Base-by-base conservation (phyloP, 2,797 vertebrate genomes). In the Orientallactaga sibirica region DNA sequence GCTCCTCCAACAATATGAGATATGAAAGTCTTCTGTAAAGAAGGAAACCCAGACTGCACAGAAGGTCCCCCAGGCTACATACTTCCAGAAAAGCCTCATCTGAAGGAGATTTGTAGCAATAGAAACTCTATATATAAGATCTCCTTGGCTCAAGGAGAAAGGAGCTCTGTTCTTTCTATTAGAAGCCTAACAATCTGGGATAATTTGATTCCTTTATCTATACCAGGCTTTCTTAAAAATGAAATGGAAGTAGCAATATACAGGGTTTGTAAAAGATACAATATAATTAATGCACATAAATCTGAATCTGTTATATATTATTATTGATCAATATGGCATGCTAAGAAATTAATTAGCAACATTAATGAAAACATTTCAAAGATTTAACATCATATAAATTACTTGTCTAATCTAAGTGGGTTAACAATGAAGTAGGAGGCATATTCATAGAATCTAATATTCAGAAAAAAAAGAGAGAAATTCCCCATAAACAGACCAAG, bases 91-190 rank as follows among this genome's bases (percentile, higher is more conserved):
- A 83, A 93, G 14, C 10, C 12, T 88, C 33, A 61, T 78, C 62
- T 55, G 85, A 66, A 77, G n/a, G 37, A 73, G 22, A 22, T 87
- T 93, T 71, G 92, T 88, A 90, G 29, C 80, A 67, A 6, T n/a
- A 27, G 37, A 37, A 92, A 83, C 62, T 71, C 37, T 90, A 62
- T 75, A 77, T 74, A 93, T 95, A 93, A 90, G 86, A 95, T 78
- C 90, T 75, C 37, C 41, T 93, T 96, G 84, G 61, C 81, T 91
- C 14, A 85, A 74, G 33, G 37, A 90, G 48, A 55, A 87, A 82
- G 20, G n/a, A 89, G 41, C 29, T 80, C 2, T 19, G 7, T 80
- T 22, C 41, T 88, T 95, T 48, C 52, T 18, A 10, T 88, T 78
- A 93, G 62, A 86, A 78, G 33, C 76, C 6, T 37, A 67, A 4